Evolutionary conservation across 2,113 vertebrate genomes (phyloP).

Genomic region (Alaudala cheleensis): DNA sequence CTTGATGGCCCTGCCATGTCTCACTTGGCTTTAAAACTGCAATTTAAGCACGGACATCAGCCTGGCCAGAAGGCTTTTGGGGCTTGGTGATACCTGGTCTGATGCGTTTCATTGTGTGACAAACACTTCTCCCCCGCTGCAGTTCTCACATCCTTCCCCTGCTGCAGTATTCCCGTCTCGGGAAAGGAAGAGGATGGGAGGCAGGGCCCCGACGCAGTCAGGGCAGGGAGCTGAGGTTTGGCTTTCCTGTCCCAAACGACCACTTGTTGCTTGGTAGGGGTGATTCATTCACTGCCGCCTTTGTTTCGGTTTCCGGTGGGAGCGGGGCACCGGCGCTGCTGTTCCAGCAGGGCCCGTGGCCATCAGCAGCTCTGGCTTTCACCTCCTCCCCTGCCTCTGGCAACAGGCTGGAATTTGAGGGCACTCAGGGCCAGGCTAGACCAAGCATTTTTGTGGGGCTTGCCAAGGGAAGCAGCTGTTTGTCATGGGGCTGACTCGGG

Average conservation of each 20-base stretch:
- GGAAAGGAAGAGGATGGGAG: slow-evolving; percentile 45
- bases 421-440: not conserved
- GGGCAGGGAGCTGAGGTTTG: slow-evolving; percentile 8
- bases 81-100: not conserved
- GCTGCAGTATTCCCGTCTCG: rapidly evolving
- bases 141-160: not conserved
- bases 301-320: not conserved
- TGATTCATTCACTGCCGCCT: slow-evolving; percentile 29
- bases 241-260: slow-evolving; percentile 17
- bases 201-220: rapidly evolving
- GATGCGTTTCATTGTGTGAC: rapidly evolving
- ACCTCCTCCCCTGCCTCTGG: not conserved
- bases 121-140: not conserved
- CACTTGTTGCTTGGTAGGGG: not conserved
- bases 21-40: not conserved
- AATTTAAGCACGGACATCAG: not conserved
- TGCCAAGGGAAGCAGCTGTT: not conserved
- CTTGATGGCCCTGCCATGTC: rapidly evolving
- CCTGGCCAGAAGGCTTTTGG: not conserved
- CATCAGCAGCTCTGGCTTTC: not conserved
- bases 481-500: not conserved
- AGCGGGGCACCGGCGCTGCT: rapidly evolving
- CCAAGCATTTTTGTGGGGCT: rapidly evolving
- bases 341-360: not conserved
- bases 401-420: not conserved